phyloP scores from a whole-genome alignment of 2,888 invertebrate genomes.

The Mechanitis messenoides region DNA sequence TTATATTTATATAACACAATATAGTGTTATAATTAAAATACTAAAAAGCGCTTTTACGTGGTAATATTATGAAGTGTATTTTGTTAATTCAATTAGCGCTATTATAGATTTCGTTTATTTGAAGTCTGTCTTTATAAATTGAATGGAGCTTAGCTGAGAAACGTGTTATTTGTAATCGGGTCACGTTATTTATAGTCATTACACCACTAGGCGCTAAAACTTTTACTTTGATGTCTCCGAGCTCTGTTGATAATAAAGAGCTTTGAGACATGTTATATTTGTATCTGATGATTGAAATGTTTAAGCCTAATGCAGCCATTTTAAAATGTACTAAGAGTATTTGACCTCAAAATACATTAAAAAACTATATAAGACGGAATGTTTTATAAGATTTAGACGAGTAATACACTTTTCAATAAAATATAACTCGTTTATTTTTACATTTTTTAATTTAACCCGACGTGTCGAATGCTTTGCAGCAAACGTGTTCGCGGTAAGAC shows the following conservation, averaged over 20 bases:
- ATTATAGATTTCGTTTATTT: neutral
- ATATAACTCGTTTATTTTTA: too few species aligned
- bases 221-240: slow-evolving; percentile 25
- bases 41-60: neutral
- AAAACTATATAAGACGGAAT: too few species aligned
- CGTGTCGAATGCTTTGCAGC: too few species aligned
- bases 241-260: slow-evolving; percentile 12
- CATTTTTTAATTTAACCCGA: too few species aligned
- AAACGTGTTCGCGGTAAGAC: too few species aligned
- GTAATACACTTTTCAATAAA: too few species aligned
- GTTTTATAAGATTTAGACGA: too few species aligned
- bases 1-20: slow-evolving; percentile 10
- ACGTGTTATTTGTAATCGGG: slow-evolving; percentile 21
- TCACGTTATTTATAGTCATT: slow-evolving; percentile 26
- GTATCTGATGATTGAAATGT: neutral
- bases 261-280: neutral
- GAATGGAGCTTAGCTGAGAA: slow-evolving; percentile 9
- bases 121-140: slow-evolving; percentile 3
- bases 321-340: neutral
- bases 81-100: neutral
- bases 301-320: neutral
- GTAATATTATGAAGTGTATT: neutral
- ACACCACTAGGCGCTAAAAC: slow-evolving; percentile 17
- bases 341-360: too few species aligned
- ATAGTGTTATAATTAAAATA: too few species aligned